Percentiles rank a stretch among this genome's conserved stretches.
Conservation (phyloP, 2,113 vertebrate genomes). For the Phaethon lepturus region DNA sequence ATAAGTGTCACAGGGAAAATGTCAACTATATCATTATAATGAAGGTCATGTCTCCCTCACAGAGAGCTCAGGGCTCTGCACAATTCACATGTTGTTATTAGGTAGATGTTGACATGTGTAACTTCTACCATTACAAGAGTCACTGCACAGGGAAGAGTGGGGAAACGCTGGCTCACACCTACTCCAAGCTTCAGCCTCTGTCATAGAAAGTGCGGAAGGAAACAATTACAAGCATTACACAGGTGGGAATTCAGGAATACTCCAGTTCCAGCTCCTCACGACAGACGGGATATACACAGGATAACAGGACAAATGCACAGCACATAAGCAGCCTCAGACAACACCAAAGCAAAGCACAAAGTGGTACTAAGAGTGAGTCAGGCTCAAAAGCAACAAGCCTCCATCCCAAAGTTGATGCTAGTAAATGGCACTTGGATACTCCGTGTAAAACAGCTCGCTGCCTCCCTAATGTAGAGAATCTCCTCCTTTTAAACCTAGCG, state of each 20-base stretch:
- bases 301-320: background rate
- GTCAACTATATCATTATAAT: slow-evolving; percentile 76
- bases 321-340: background rate
- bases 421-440: slow-evolving; percentile 43
- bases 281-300: background rate
- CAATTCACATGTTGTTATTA: slow-evolving; percentile 71
- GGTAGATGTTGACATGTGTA: slow-evolving; percentile 62
- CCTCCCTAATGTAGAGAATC: slow-evolving; percentile 64
- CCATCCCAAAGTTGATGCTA: slow-evolving; percentile 57
- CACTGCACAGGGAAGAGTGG: background rate
- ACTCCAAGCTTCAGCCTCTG: background rate
- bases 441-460: slow-evolving; percentile 50
- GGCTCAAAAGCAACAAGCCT: slow-evolving; percentile 11
- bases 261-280: background rate
- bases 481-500: slow-evolving; percentile 61
- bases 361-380: background rate
- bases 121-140: slow-evolving; percentile 38
- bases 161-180: background rate
- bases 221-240: background rate
- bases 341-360: background rate
- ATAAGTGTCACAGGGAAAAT: slow-evolving; percentile 73
- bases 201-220: background rate
- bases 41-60: slow-evolving; percentile 74
- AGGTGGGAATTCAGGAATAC: background rate
- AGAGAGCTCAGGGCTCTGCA: slow-evolving; percentile 62